Evolutionary conservation across 2,888 invertebrate genomes (phyloP), one percentile per base, ranked within the genome.

Genomic region (Rhogogaster chlorosoma): DNA sequence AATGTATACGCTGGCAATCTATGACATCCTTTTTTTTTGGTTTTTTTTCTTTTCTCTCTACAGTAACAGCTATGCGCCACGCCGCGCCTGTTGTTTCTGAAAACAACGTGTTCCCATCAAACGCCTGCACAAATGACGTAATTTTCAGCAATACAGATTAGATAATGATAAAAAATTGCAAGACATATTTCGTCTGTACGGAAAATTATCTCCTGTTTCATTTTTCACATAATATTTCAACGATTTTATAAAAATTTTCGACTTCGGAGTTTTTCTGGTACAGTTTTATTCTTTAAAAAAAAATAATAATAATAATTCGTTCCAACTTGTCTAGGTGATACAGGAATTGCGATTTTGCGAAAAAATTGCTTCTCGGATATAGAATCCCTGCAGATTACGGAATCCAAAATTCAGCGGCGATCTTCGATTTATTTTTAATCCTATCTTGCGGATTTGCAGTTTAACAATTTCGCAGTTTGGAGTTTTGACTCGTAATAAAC

Each of bases 61-160:
- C 29, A 18, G 18, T 15, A 67, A 67, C 15, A 45, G 45, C 32
- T 32, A 26, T 32, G 5, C 67, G 32, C 2, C 26, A 6, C 5
- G 29, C 12, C 32, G 67, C 67, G 32, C 32, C 67, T 67, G 67
- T 67, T 67, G 67, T 67, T 67, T 67, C 67, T 67, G 67, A 67
- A 67, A 67, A 67, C 67, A 32, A 67, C 32, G 22, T 5, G 29
- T 22, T 61, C 61, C 26, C 61, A 26, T 3, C 61, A 5, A 61
- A 26, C 7, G 29, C 5, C 15, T 32, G 32, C 32, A 32, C 15
- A 32, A 67, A 67, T 67, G 29, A 67, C 29, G 32, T 67, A 15
- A 67, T 67, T 67, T 26, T 32, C 67, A 12, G 32, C 12, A 26
- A 15, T 32, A 18, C 32, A 67, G 61, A 61, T 61, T 61, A 61